These are phyloP conservation scores for Ceryle rudis DNA, from an alignment of 2,797 vertebrate species.

Conservation along the genomic window DNA sequence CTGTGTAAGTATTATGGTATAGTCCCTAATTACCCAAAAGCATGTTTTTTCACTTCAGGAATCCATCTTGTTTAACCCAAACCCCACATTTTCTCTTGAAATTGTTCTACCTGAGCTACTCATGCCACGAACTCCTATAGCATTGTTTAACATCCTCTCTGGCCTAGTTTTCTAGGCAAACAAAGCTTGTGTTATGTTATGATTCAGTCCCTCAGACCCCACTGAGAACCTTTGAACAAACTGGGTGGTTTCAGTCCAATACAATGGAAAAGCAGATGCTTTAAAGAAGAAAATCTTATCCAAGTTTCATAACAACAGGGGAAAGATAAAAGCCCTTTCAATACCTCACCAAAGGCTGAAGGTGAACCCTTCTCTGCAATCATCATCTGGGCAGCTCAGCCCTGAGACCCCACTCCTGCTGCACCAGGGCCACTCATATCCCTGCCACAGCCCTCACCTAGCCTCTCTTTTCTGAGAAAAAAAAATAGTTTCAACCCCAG, in stretches of 20 bases:
- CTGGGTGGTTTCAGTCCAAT: not conserved
- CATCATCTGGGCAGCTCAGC: not conserved
- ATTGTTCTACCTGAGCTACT: not conserved
- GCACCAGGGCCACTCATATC: not conserved
- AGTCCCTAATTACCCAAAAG: not conserved
- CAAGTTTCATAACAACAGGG: not conserved
- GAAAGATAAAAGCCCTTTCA: not conserved
- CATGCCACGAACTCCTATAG: not conserved
- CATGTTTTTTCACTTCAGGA: not conserved
- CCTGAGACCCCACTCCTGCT: not conserved
- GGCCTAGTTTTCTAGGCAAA: not conserved
- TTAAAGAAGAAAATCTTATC: not conserved
- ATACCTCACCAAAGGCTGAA: not conserved
- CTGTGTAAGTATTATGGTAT: not conserved
- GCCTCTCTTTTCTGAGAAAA: not conserved
- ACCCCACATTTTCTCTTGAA: not conserved
- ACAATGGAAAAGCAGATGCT: not conserved
- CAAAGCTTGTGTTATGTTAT: not conserved
- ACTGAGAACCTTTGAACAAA: not conserved
- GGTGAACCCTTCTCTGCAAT: not conserved
- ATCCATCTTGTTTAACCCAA: not conserved
- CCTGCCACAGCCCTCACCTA: not conserved
- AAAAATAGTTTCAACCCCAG: rapidly evolving
- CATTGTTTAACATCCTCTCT: not conserved
- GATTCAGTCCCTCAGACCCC: not conserved